Conservation (phyloP, 2,888 invertebrate species). For the Pammene fasciana region DNA sequence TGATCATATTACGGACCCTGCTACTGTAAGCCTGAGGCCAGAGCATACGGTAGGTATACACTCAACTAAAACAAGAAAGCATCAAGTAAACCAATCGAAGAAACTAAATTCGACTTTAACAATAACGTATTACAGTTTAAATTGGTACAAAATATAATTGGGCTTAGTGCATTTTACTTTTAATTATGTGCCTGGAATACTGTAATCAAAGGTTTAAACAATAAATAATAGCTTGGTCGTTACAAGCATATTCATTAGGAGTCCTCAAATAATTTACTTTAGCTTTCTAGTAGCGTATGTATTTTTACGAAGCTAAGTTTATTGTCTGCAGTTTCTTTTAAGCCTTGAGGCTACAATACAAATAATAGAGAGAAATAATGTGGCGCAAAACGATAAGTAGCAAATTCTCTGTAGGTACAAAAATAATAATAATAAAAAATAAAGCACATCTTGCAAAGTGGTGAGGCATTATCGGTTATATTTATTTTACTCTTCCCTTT, state of each 20-base stretch:
- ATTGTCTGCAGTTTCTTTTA: slow-evolving; percentile 7
- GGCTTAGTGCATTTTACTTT: background rate
- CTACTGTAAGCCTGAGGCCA: slow-evolving; percentile 44
- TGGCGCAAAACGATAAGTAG: background rate
- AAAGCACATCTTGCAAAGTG: background rate
- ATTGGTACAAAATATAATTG: background rate
- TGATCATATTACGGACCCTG: slow-evolving; percentile 44
- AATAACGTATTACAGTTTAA: background rate
- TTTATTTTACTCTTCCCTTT: background rate
- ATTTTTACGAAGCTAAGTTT: slow-evolving; percentile 26
- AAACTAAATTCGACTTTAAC: background rate
- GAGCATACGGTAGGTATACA: slow-evolving; percentile 24
- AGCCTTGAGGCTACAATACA: slow-evolving; percentile 10
- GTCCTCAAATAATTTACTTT: slow-evolving; percentile 25
- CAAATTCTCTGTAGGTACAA: background rate
- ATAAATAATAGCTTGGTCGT: slow-evolving; percentile 32
- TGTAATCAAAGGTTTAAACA: slow-evolving; percentile 31
- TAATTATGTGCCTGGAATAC: background rate
- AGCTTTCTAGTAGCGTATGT: slow-evolving; percentile 13
- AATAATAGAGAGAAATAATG: slow-evolving; percentile 1
- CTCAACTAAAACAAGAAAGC: background rate
- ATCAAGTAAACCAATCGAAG: background rate
- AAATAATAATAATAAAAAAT: background rate
- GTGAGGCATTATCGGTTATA: too few relatives aligned
- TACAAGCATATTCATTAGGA: slow-evolving; percentile 37